A percentile compares a stretch with the other conserved stretches of the same genome.
phyloP scores from a whole-genome alignment of 2,113 vertebrate genomes.

The Propithecus coquereli region DNA sequence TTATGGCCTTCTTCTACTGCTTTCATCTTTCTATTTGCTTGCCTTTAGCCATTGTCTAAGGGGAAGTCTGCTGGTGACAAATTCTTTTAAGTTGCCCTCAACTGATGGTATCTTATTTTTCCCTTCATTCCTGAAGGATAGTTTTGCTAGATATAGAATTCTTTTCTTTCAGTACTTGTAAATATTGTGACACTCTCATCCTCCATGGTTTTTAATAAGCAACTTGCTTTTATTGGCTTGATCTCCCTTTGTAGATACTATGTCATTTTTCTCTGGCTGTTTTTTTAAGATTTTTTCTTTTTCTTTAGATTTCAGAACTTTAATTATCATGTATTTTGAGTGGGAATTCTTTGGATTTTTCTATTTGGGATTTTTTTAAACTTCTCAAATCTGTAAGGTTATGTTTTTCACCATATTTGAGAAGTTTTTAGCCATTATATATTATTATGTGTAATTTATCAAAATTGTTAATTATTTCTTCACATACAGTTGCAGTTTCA shows the following conservation, averaged over 20 bases:
- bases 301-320: background rate
- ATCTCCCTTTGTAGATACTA: background rate
- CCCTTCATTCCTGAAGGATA: background rate
- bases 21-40: background rate
- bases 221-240: fast-evolving
- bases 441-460: background rate
- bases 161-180: too few relatives aligned
- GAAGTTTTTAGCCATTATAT: background rate
- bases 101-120: background rate
- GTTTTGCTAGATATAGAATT: background rate
- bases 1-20: background rate
- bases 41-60: background rate
- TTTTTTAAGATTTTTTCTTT: background rate
- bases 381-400: background rate
- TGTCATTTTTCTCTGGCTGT: background rate
- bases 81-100: background rate
- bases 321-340: background rate
- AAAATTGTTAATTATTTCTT: background rate
- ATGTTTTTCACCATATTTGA: background rate
- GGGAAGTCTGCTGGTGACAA: background rate
- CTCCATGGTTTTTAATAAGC: background rate
- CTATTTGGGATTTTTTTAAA: background rate
- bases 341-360: background rate
- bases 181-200: background rate
- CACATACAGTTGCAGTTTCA: background rate